A percentile compares a stretch with the other conserved stretches of the same genome.
These are phyloP conservation scores for Nannobrachium achirus DNA, from an alignment of 2,113 vertebrate species.

Conservation along the genomic window DNA sequence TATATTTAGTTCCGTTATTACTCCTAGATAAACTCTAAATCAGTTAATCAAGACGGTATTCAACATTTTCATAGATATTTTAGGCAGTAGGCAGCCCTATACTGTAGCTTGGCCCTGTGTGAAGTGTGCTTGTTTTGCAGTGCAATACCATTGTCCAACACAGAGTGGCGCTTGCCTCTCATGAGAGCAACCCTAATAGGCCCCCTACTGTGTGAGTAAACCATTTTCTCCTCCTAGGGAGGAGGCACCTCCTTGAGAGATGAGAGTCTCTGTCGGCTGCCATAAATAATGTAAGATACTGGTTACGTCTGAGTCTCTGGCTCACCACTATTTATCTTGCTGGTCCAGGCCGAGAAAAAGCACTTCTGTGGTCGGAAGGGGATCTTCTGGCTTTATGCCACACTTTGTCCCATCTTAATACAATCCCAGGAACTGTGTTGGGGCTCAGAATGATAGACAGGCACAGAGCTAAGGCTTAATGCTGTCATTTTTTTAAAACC, in stretches of 20 bases:
- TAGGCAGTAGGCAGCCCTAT: too few species aligned
- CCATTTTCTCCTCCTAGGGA: constrained; percentile 29
- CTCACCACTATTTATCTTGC: constrained; percentile 20
- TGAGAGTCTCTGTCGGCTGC: constrained; percentile 46
- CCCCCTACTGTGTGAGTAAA: constrained; percentile 51
- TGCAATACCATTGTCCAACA: constrained; percentile 57
- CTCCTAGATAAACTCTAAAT: too few species aligned
- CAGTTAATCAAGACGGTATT: too few species aligned
- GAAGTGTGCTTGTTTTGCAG: neutral
- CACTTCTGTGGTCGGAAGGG: neutral
- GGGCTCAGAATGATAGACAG: neutral
- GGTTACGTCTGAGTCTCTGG: neutral
- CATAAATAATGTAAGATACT: constrained; percentile 49
- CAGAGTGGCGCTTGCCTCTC: constrained; percentile 73
- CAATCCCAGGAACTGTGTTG: neutral
- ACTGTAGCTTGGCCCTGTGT: too few species aligned
- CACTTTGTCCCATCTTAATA: neutral
- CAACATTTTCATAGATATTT: too few species aligned
- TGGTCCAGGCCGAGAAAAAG: neutral
- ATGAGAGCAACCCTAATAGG: constrained; percentile 43
- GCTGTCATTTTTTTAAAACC: neutral
- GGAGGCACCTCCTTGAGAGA: constrained; percentile 50
- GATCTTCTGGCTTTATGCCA: constrained; percentile 1
- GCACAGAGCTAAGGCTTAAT: neutral
- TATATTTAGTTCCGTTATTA: too few species aligned